Percentiles rank a stretch among this genome's conserved stretches.
Evolutionary conservation across 1,140 invertebrate species (phyloP).

Genomic region (Drosophila nigromelanica): DNA sequence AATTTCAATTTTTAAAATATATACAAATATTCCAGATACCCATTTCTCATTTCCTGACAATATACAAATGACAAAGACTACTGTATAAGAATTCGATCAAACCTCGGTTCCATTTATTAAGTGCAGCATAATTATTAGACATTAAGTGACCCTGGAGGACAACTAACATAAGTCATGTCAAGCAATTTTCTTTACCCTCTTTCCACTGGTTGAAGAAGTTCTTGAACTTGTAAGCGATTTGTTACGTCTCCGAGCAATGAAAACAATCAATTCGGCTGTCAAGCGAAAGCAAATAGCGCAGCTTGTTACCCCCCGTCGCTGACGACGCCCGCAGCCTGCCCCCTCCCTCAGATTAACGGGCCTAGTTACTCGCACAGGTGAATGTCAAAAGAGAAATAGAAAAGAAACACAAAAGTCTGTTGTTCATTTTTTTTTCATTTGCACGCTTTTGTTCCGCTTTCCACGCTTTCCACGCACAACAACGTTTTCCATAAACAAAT

Average conservation of each 20-base stretch:
- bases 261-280: constrained; percentile 47
- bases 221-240: constrained; percentile 21
- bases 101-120: too few species aligned
- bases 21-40: too few species aligned
- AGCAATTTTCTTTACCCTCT: too few species aligned
- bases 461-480: constrained; percentile 40
- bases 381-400: neutral
- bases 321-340: neutral
- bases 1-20: too few species aligned
- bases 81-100: too few species aligned
- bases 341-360: constrained; percentile 24
- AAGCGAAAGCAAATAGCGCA: constrained; percentile 23
- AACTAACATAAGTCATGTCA: neutral
- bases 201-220: neutral
- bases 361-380: neutral
- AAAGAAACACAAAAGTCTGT: neutral
- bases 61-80: too few species aligned
- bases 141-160: neutral
- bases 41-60: too few species aligned
- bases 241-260: constrained; percentile 19
- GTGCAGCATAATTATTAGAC: neutral
- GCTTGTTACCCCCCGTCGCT: neutral
- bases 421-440: neutral
- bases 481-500: constrained; percentile 51
- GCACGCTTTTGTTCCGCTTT: constrained; percentile 40